These are phyloP conservation scores for Dendrolimus pini DNA, from an alignment of 2,888 invertebrate species.

Conservation along the genomic window DNA sequence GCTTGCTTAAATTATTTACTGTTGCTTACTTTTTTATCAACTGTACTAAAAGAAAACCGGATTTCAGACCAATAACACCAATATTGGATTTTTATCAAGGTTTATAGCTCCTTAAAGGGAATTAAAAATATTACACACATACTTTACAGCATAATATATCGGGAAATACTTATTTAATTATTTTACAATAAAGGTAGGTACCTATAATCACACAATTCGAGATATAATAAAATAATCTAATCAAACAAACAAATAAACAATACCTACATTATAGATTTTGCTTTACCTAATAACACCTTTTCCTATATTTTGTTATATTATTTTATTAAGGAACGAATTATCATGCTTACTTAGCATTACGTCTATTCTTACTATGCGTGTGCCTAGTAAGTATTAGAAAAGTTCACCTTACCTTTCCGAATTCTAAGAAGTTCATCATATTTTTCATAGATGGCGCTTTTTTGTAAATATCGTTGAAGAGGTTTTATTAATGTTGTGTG, in stretches of 20 bases:
- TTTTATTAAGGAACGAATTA: too few relatives aligned
- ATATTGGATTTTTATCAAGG: neutral
- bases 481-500: too few relatives aligned
- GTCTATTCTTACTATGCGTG: too few relatives aligned
- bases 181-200: neutral
- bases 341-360: too few relatives aligned
- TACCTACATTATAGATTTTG: too few relatives aligned
- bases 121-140: neutral
- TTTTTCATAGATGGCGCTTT: conserved; percentile 20
- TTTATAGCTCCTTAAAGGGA: neutral
- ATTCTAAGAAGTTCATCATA: conserved; percentile 14
- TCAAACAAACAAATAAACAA: too few relatives aligned
- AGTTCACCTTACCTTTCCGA: conserved; percentile 4
- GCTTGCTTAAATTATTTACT: too few relatives aligned
- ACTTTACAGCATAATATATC: neutral
- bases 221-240: too few relatives aligned
- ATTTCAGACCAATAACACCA: neutral
- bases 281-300: too few relatives aligned
- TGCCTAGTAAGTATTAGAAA: neutral
- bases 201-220: too few relatives aligned
- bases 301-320: too few relatives aligned
- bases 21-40: neutral
- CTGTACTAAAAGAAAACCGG: neutral
- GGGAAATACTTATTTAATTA: neutral
- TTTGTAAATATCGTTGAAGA: neutral